Base-by-base conservation (phyloP, 2,797 vertebrate species). In the Alosa sapidissima region DNA sequence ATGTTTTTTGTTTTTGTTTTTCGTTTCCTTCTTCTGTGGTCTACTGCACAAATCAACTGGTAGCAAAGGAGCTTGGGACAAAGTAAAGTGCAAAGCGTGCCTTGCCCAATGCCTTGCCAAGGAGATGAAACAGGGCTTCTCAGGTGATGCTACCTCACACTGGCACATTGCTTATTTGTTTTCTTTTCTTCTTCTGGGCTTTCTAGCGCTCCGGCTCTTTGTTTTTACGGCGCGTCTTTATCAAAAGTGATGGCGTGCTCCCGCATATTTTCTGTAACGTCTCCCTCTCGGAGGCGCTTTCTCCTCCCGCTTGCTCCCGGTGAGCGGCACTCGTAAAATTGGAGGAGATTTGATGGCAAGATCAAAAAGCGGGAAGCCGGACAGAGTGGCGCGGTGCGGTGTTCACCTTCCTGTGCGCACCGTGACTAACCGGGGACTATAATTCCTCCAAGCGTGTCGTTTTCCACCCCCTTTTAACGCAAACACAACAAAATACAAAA, bases 221-320 rank as follows among this genome's bases (percentile, higher is more conserved):
- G 82, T 93, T 84, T 81, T 89, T 91, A 92, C 92, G 83, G 90
- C 52, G 75, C 83, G 87, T 89, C 89, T 91, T 94, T 92, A 95
- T 95, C 92, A 92, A 93, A 95, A 93, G 93, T 93, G 94, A 96
- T 92, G 89, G 92, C 93, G 92, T 94, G 94, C 95, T 94, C 88
- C 81, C 89, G 90, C 83, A 85, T 91, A 93, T 95, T 93, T 94
- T 93, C 93, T 91, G 89, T 93, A 93, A 93, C 68, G 93, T 94
- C 94, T 92, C 68, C 68, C 92, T 91, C 91, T 92, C 36, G 89
- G 91, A 91, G 88, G 84, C 86, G 88, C 87, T 93, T 93, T 93
- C 90, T 92, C 92, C 89, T 72, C 36, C 86, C 84, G 89, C 93
- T 94, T 93, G 92, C 10, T 10, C 36, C 86, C 88, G 91, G 91